phyloP scores from a whole-genome alignment of 2,888 invertebrate species.

The Hydrotaea diabolus region DNA sequence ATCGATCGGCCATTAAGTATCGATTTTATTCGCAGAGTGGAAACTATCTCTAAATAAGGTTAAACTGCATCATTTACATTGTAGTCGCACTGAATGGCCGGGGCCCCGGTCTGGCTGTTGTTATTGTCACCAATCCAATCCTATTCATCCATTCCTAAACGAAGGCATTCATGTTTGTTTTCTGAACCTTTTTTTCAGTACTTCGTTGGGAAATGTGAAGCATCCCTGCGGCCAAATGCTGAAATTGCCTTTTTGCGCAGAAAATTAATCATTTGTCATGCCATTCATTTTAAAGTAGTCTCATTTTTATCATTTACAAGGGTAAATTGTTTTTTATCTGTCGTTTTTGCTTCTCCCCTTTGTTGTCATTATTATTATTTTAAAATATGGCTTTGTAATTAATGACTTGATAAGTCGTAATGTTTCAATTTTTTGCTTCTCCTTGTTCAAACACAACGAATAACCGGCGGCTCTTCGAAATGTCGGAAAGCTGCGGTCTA shows the following conservation, averaged over 20 bases:
- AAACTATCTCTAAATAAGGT: neutral
- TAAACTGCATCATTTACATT: neutral
- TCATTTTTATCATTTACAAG: conserved; percentile 44
- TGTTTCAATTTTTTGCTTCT: conserved; percentile 53
- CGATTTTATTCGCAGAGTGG: no score
- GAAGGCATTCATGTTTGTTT: neutral
- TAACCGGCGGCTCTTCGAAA: conserved; percentile 48
- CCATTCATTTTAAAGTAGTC: conserved; percentile 40
- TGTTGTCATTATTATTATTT: conserved; percentile 28
- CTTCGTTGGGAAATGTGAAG: neutral
- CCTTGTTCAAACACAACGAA: conserved; percentile 56
- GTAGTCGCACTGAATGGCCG: neutral
- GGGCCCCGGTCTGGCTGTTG: neutral
- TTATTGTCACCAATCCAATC: no score
- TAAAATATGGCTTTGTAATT: conserved; percentile 59
- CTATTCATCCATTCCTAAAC: conserved; percentile 15
- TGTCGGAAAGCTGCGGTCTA: conserved; percentile 9
- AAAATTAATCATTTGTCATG: conserved; percentile 60
- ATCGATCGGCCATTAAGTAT: no score
- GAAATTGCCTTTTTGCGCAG: conserved; percentile 43
- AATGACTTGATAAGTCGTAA: conserved; percentile 65
- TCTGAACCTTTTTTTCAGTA: neutral
- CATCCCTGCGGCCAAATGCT: conserved; percentile 34
- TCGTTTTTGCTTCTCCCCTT: neutral
- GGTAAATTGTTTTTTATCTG: conserved; percentile 28